Base-by-base conservation (phyloP, 1,140 invertebrate species). In the Drosophila melanica region DNA sequence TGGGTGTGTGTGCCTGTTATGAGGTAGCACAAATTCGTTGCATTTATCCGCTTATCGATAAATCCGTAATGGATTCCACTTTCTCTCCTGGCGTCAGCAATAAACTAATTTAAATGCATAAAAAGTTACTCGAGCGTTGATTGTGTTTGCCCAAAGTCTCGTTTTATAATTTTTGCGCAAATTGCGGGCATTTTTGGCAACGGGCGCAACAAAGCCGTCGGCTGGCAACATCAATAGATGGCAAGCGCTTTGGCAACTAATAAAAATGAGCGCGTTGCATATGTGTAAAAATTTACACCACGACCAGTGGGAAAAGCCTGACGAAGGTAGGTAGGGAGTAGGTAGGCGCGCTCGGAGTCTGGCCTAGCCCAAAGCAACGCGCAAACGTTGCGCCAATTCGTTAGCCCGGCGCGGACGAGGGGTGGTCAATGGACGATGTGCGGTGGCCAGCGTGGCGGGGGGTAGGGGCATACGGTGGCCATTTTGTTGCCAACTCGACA, bases 401-500 rank as follows among this genome's bases (percentile, higher is more conserved):
- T 89, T 89, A 89, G 84, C 51, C 62, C 65, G 69, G 72, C 69
- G 30, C 37, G 53, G 54, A 44, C 55, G 16, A 14, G 39, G 2
- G 41, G 35, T 35, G 27, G 62, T 63, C 54, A 63, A n/a, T n/a
- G n/a, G n/a, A 30, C 12, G 48, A 37, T 37, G 55, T 47, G 47
- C 6, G 44, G 23, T 35, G 18, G n/a, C 4, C 27, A 27, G 6
- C 27, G 16, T 0, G 54, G 6, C 27, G 16, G 0, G 54, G 37
- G 14, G 42, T 10, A n/a, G 60, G 51, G 66, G 48, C 69, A 55
- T 77, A 58, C 63, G 63, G 55, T 77, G 64, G 82, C 82, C 75
- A 81, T 89, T 85, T 90, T 85, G 80, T 87, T 84, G 85, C 85
- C 85, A 90, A 90, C 85, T 90, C 85, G 87, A 86, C 87, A 91